Percentiles rank a stretch among this genome's conserved stretches.
Conservation (phyloP, 1,140 invertebrate genomes). For the Anagrus nilaparvatae region DNA sequence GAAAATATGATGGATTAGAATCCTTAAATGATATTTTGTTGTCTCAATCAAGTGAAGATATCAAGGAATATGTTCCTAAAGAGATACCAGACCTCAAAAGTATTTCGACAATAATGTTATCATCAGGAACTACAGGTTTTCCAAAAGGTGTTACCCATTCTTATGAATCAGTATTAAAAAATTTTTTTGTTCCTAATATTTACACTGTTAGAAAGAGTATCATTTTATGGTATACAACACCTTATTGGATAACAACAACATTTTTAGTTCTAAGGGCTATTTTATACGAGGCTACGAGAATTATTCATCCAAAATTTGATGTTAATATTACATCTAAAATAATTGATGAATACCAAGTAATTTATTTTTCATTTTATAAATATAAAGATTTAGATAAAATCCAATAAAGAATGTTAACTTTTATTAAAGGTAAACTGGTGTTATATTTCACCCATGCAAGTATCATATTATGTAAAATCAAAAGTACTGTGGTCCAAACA, state of each 20-base stretch:
- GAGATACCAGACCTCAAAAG: not conserved
- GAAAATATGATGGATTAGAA: not conserved
- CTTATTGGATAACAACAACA: not conserved
- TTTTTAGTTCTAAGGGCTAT: not conserved
- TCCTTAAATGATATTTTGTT: slow-evolving; percentile 3
- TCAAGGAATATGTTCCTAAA: not conserved
- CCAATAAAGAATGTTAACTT: too few relatives aligned
- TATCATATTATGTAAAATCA: too few relatives aligned
- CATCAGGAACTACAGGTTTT: slow-evolving; percentile 1
- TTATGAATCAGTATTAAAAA: not conserved
- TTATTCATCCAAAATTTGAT: slow-evolving; percentile 3
- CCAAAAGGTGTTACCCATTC: slow-evolving; percentile 1
- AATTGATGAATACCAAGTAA: slow-evolving; percentile 10
- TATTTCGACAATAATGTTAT: not conserved
- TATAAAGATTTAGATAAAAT: too few relatives aligned
- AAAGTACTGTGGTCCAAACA: too few relatives aligned
- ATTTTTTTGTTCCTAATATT: not conserved
- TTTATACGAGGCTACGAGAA: not conserved
- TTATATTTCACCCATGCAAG: too few relatives aligned
- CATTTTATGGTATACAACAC: not conserved
- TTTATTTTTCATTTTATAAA: not conserved
- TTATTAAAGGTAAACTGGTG: too few relatives aligned
- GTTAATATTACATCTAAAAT: slow-evolving; percentile 1
- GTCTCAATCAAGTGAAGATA: not conserved
- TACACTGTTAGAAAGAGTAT: not conserved